Evolutionary conservation across 2,797 vertebrate species (phyloP).

Genomic region (Holocentrus rufus): DNA sequence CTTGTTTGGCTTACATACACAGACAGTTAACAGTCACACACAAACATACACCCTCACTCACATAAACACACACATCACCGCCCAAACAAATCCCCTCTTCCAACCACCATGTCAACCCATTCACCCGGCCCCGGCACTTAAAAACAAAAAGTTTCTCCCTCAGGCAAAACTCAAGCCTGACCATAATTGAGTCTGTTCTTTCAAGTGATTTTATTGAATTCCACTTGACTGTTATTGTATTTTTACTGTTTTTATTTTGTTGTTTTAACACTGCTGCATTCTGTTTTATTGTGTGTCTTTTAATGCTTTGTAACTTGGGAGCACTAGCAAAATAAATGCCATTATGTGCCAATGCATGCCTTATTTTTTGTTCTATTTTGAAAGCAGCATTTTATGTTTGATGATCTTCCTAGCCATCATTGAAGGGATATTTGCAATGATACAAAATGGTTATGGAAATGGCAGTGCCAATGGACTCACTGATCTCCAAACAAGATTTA

Average conservation of each 20-base stretch:
- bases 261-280: constrained; percentile 48
- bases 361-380: constrained; percentile 25
- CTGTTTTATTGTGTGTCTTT: constrained; percentile 44
- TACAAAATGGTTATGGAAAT: background rate
- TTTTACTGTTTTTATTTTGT: constrained; percentile 61
- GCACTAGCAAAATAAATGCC: constrained; percentile 29
- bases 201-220: constrained; percentile 73
- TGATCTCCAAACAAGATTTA: constrained; percentile 14
- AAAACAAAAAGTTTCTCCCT: constrained; percentile 70
- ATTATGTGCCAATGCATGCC: background rate
- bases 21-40: constrained; percentile 66
- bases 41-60: constrained; percentile 34
- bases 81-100: constrained; percentile 57
- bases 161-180: constrained; percentile 60
- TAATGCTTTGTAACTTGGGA: constrained; percentile 34
- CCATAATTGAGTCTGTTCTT: constrained; percentile 69
- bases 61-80: constrained; percentile 30
- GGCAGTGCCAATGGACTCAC: background rate
- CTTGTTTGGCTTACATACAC: constrained; percentile 68
- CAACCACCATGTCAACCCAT: constrained; percentile 61
- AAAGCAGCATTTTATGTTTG: background rate
- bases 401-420: constrained; percentile 25
- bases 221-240: constrained; percentile 54
- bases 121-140: constrained; percentile 63
- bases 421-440: background rate